phyloP scores from a whole-genome alignment of 2,113 vertebrate genomes.

The Aptenodytes forsteri region DNA sequence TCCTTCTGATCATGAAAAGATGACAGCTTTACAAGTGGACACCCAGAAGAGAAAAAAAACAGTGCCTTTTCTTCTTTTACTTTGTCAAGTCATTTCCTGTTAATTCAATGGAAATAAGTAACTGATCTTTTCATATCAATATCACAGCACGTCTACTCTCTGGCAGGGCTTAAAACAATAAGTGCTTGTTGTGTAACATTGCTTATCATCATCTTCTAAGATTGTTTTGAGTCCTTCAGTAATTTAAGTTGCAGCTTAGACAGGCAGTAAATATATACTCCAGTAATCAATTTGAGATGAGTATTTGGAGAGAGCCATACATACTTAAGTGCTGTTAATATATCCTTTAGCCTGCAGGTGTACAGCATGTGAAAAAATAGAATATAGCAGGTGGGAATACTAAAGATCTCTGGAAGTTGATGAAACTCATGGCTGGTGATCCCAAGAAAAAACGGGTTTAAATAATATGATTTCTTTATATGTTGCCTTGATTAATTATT shows the following conservation, averaged over 20 bases:
- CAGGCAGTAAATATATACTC: background rate
- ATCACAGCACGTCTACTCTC: background rate
- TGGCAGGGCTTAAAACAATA: background rate
- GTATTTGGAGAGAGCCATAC: background rate
- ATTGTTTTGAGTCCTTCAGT: background rate
- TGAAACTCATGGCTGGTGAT: background rate
- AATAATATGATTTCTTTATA: background rate
- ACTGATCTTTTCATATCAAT: background rate
- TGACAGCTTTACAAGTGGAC: background rate
- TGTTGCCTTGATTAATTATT: background rate
- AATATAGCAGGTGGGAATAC: background rate
- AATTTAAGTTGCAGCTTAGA: slow-evolving; percentile 4
- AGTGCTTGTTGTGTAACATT: background rate
- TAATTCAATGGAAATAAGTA: background rate
- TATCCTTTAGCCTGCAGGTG: background rate
- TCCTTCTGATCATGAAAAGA: background rate
- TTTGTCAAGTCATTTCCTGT: background rate
- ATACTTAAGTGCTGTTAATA: background rate
- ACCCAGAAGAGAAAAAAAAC: background rate
- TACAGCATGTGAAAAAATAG: background rate
- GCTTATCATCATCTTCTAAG: background rate
- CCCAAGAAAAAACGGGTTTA: no score
- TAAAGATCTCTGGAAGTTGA: background rate
- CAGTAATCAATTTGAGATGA: background rate
- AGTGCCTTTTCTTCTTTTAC: background rate